Evolutionary conservation across 1,140 invertebrate species (phyloP), one percentile per base, ranked within the genome.

Genomic region (Zaprionus ghesquierei): DNA sequence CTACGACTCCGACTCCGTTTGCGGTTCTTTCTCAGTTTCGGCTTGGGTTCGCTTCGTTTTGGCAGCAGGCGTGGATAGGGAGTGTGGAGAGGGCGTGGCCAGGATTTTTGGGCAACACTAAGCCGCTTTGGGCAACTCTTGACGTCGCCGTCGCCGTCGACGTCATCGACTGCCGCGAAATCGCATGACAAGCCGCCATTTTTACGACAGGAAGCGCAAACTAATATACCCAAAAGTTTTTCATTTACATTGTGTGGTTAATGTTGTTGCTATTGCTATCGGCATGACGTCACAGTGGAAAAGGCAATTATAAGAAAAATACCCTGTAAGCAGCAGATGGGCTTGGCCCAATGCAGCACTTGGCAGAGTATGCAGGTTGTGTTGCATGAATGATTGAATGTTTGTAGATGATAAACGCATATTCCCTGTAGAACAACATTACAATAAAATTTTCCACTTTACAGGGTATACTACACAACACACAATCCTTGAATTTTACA

Each of bases 101-200:
- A n/a, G n/a, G n/a, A n/a, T n/a, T n/a, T n/a, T n/a, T n/a, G n/a
- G 63, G 22, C 41, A 58, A 18, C 8, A 25, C 29, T 60, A 54
- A 49, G 55, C 63, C 22, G 63, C 55, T 72, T 35, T 31, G 25
- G 9, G 3, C 22, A 55, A 68, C 55, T 59, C 31, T 49, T 41
- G 58, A 15, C 58, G 15, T 33, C 58, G 68, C 49, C 59, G 12
- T 55, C 35, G 18, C n/a, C 56, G 25, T 55, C 56, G 38, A 69
- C 70, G 70, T 73, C 70, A 74, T 69, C 51, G 22, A 56, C 50
- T 18, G 35, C 59, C 41, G 25, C 9, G 3, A 71, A 87, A 87
- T 87, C 80, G 84, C 84, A 89, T 87, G 84, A 87, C 84, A 89
- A 89, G 60, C 72, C 69, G 71, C 84, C 58, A 80, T 87, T 89